Conservation (phyloP, 1,140 invertebrate species). For the Campoletis sonorensis region DNA sequence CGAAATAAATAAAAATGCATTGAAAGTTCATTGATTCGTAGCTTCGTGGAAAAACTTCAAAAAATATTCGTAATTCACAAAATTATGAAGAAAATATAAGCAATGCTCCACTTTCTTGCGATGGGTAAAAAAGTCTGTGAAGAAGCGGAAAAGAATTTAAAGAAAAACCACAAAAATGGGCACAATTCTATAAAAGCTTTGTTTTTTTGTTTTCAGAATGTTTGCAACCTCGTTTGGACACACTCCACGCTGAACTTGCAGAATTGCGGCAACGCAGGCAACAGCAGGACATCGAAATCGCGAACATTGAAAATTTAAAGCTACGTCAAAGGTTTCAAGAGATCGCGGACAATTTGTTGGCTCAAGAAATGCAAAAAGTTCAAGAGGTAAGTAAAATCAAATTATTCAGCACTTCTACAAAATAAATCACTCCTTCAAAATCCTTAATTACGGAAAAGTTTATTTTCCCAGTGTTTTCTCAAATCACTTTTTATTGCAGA, state of each 20-base stretch:
- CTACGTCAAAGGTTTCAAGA: slow-evolving; percentile 89
- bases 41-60: too few relatives aligned
- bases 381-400: slow-evolving; percentile 79
- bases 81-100: too few relatives aligned
- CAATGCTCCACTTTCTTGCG: too few relatives aligned
- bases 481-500: slow-evolving; percentile 50
- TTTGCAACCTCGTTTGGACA: slow-evolving; percentile 69
- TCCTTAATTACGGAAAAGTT: neutral
- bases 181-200: neutral
- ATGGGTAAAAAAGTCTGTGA: too few relatives aligned
- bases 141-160: neutral
- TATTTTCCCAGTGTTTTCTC: neutral
- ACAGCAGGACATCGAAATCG: slow-evolving; percentile 89
- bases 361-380: slow-evolving; percentile 88
- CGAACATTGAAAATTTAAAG: slow-evolving; percentile 90
- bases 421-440: slow-evolving; percentile 9
- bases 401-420: too few relatives aligned
- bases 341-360: slow-evolving; percentile 85
- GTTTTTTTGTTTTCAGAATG: slow-evolving; percentile 62
- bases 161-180: too few relatives aligned
- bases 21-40: too few relatives aligned
- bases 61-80: too few relatives aligned
- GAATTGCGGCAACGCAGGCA: slow-evolving; percentile 84
- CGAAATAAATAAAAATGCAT: too few relatives aligned
- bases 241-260: slow-evolving; percentile 82